Evolutionary conservation across 2,113 vertebrate genomes (phyloP).

Genomic region (Gallinago jamesoni): DNA sequence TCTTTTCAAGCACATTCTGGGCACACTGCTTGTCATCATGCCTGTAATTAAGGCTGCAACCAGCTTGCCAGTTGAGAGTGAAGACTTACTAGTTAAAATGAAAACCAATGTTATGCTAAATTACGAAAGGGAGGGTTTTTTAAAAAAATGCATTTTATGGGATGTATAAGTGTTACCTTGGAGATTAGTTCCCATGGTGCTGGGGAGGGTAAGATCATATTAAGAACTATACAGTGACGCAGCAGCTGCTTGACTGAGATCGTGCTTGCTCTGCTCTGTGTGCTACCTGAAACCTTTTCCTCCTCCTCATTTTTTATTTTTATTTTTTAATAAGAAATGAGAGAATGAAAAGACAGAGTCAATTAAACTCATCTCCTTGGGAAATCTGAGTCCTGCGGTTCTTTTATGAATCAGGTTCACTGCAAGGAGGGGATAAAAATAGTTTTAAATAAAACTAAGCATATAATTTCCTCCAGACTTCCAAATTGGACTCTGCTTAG

Average conservation of each 20-base stretch:
- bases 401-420: not conserved
- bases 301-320: not conserved
- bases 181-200: slow-evolving; percentile 1
- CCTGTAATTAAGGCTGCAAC: not conserved
- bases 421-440: not conserved
- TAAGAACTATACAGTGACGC: not conserved
- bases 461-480: not conserved
- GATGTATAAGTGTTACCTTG: not conserved
- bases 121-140: not conserved
- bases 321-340: not conserved
- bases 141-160: not conserved
- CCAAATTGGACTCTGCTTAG: not conserved
- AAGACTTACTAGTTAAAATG: not conserved
- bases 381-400: not conserved
- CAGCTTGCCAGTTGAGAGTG: not conserved
- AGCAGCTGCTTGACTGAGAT: not conserved
- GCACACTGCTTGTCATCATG: not conserved
- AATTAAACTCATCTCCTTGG: slow-evolving; percentile 4
- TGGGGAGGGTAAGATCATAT: not conserved
- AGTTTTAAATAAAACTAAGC: not conserved
- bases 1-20: not conserved
- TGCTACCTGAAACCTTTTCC: not conserved
- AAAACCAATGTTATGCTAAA: not conserved
- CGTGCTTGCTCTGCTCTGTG: not conserved
- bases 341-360: not conserved